Evolutionary conservation across 2,113 vertebrate species (phyloP), one percentile per base, ranked within the genome.

Genomic region (Tragulus kanchil): DNA sequence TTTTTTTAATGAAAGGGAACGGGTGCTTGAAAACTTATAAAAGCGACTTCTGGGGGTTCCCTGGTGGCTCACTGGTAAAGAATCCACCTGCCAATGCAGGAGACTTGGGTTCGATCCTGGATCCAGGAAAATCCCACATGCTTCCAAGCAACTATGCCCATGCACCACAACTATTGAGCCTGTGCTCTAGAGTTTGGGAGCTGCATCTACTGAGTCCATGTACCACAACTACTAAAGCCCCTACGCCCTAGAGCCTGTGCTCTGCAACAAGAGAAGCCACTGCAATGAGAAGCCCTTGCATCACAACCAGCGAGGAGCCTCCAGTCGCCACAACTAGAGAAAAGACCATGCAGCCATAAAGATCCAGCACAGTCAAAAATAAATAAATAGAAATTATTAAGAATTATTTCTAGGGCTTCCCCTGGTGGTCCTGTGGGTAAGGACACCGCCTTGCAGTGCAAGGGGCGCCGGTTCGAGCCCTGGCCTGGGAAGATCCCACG

Each of bases 311-410:
- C 23, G 69, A 73, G 69, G 0, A 25, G 42, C 42, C 69, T 21
- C 45, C 3, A 0, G 19, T 13, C 5, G 6, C 69, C 69, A 1
- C 21, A 25, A 7, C 69, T 1, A 13, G 69, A 6, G 42, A 25
- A 10, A 73, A 25, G 69, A 25, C 69, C 69, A 7, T 7, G 69
- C 42, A 7, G 69, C 69, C 12, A 1, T 25, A 11, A 45, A 25
- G 69, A 45, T 21, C 19, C 42, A 73, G 69, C 11, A 45, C 11
- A 25, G 36, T 3, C 21, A 73, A 73, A 73, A 45, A 13, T 7
- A 25, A 45, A 42, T 6, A 71, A 45, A 45, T 3, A 13, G 45
- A 13, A 13, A 73, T 73, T 25, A 45, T 14, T 45, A 25, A 56
- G 88, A 81, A 42, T 73, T 73, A 45, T 45, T 45, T 73, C 21